Base-by-base conservation (phyloP, 2,797 vertebrate genomes). In the Phylloscopus collybita region DNA sequence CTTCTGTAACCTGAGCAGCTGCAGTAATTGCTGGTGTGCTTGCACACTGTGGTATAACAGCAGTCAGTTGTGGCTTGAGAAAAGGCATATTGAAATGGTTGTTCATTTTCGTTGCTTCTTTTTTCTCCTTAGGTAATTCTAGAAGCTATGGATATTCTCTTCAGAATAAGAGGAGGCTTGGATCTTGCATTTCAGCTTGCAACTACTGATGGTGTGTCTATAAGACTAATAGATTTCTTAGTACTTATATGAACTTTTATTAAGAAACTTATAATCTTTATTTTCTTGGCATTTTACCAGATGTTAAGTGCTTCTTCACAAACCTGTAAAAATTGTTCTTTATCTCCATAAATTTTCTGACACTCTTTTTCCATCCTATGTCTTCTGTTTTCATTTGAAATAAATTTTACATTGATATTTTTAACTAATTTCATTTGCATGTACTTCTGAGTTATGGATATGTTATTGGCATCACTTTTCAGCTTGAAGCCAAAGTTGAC, bases 121-220 rank as follows among this genome's bases (percentile, higher is more conserved):
- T 85, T 91, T 76, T 72, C 40, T 79, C n/a, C 40, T 32, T 81
- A 98, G 98, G 95, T 97, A 66, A 95, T 93, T 86, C 92, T 90
- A 40, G 98, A 98, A 70, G 94, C 97, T 9, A 96, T 96, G 96
- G 94, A 97, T 85, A 94, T 98, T 53, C 95, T 99, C 54, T 98
- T 99, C 90, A 98, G 99, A 91, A 94, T 99, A 57, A 98, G 98
- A 97, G 99, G 99, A 36, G 98, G 98, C 56, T 98, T 99, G 94
- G 98, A 99, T 95, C 97, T 99, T 65, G 98, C 97, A 60, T 99
- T 99, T 98, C 98, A 97, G 47, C 96, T 99, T 82, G 97, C 98
- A 70, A 97, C 94, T 95, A 97, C 98, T 38, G 98, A 99, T 95
- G 99, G 99, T 99, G 97, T 42, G 97, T 98, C 57, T 96, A 1